Conservation (phyloP, 2,888 invertebrate species). For the Dryobotodes eremita region DNA sequence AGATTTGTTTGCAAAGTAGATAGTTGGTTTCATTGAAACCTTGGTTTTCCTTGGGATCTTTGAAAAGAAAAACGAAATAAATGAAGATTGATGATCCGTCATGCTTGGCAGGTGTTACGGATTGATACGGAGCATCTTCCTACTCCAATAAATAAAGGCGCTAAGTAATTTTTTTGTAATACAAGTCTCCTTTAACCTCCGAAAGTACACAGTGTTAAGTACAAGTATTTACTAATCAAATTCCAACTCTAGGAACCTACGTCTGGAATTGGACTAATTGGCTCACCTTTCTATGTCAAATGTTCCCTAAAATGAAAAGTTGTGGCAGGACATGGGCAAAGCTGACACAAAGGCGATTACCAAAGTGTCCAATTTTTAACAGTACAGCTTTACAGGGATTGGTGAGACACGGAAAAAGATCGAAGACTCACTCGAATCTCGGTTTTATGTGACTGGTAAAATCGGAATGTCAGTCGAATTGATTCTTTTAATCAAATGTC, state of each 20-base stretch:
- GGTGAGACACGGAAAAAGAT: background rate
- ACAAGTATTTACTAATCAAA: background rate
- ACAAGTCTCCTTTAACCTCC: background rate
- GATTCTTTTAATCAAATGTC: slow-evolving; percentile 7
- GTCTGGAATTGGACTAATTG: slow-evolving; percentile 17
- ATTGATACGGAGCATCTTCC: background rate
- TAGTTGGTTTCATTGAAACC: background rate
- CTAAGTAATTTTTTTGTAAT: background rate
- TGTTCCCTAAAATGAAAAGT: slow-evolving; percentile 34
- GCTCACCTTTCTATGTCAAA: slow-evolving; percentile 13
- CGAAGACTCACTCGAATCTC: background rate
- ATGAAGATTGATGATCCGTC: slow-evolving; percentile 8
- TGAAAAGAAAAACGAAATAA: background rate
- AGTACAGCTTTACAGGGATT: background rate
- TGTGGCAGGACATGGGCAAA: background rate
- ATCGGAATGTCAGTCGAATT: background rate
- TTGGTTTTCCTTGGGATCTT: background rate
- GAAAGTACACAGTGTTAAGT: background rate
- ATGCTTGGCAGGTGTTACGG: background rate
- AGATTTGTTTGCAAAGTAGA: background rate
- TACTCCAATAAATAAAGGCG: background rate
- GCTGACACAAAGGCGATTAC: slow-evolving; percentile 17
- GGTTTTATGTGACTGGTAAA: slow-evolving; percentile 6
- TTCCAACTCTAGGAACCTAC: background rate
- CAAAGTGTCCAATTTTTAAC: slow-evolving; percentile 6